A percentile compares a stretch with the other conserved stretches of the same genome.
These are phyloP conservation scores for Lasioglossum pauxillum DNA, from an alignment of 2,888 invertebrate species.

Conservation along the genomic window DNA sequence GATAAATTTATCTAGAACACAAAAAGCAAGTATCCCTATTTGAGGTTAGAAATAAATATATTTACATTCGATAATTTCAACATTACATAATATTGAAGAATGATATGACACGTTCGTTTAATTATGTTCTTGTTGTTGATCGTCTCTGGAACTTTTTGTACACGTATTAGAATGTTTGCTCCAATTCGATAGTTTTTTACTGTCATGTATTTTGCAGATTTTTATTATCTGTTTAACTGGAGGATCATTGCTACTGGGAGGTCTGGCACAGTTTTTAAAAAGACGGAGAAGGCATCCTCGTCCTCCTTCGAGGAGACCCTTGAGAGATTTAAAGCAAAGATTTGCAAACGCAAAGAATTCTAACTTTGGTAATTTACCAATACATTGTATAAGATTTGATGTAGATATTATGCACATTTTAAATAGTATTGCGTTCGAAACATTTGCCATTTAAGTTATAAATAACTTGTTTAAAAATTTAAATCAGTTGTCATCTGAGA, in stretches of 20 bases:
- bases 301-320: conserved; percentile 76
- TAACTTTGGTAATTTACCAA: conserved; percentile 80
- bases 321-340: conserved; percentile 79
- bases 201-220: conserved; percentile 85
- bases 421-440: background rate
- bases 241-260: conserved; percentile 92
- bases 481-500: background rate
- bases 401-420: background rate
- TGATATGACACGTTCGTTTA: conserved; percentile 7
- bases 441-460: background rate
- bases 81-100: conserved; percentile 64
- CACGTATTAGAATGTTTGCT: background rate
- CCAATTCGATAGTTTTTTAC: background rate
- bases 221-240: conserved; percentile 90
- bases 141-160: background rate
- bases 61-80: conserved; percentile 45
- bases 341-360: conserved; percentile 78
- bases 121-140: background rate
- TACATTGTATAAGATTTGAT: conserved; percentile 8
- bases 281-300: conserved; percentile 85
- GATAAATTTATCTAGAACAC: conserved; percentile 88
- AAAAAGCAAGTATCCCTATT: conserved; percentile 87
- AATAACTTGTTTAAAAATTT: background rate
- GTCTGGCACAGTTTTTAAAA: conserved; percentile 92
- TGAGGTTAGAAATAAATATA: conserved; percentile 66